Percentiles rank a stretch among this genome's conserved stretches.
Evolutionary conservation across 53 echinoderm and acorn worm genomes (phyloP).

Genomic region (Patiria pectinifera): DNA sequence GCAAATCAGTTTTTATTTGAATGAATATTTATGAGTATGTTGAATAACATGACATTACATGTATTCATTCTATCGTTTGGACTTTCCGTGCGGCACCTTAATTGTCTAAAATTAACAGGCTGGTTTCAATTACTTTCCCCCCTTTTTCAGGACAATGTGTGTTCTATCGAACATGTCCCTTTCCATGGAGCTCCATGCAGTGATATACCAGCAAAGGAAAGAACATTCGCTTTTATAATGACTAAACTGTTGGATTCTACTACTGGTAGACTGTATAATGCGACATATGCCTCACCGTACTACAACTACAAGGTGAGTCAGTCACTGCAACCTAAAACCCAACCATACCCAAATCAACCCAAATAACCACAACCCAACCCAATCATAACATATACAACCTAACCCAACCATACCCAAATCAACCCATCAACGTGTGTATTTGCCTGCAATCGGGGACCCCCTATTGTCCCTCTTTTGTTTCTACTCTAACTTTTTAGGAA

Average conservation of each 20-base stretch:
- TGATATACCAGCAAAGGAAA: constrained; percentile 76
- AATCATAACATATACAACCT: no score
- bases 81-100: not conserved
- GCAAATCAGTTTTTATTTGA: not conserved
- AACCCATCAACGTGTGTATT: no score
- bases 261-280: constrained; percentile 75
- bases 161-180: constrained; percentile 77
- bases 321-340: no score
- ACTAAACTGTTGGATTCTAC: constrained; percentile 59
- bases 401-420: not conserved
- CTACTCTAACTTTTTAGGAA: no score
- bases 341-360: no score
- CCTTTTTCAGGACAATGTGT: constrained; percentile 76
- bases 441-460: no score
- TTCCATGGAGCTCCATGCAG: constrained; percentile 93
- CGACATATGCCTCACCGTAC: constrained; percentile 80
- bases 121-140: not conserved
- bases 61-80: not conserved
- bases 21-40: not conserved
- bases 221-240: constrained; percentile 64
- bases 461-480: no score
- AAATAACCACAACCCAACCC: no score
- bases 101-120: not conserved
- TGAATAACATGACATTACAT: not conserved
- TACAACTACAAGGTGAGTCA: constrained; percentile 82